Evolutionary conservation across 2,888 invertebrate species (phyloP), one percentile per base, ranked within the genome.

Genomic region (Eupithecia centaureata): DNA sequence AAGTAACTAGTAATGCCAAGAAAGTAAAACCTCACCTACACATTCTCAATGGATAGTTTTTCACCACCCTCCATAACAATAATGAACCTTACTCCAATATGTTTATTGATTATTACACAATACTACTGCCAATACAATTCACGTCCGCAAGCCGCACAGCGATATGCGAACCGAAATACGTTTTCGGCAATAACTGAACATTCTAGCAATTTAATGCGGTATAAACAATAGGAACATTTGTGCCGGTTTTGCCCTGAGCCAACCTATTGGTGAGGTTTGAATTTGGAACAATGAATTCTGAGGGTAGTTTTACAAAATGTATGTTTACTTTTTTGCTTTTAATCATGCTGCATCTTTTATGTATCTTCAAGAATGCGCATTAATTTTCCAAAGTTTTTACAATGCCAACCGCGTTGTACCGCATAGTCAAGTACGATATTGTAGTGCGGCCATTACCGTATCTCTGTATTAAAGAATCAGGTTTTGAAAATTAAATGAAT

Each of bases 151-250:
- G 85, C 87, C 86, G 87, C 87, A 85, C 54, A 84, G 86, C 87
- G 82, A 87, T 87, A 89, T 86, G 84, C 86, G 85, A 83, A 88
- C 88, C 90, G 77, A 86, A 92, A 92, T 91, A 91, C 91, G 89
- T 86, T 92, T 90, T 90, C 86, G 87, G 90, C 91, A 92, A 92
- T 92, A 92, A 91, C 91, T 86, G 85, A 88, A 89, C 91, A 90
- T 92, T 93, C 87, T 87, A 91, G 88, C 92, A 92, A 92, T 93
- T 93, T 91, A 93, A 93, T 93, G 86, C 86, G 79, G 82, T 83
- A 91, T 92, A 92, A 92, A 93, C 92, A 92, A 92, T 92, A 91
- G 89, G 83, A 91, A 91, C 88, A 88, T 87, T 83, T 79, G 86
- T 82, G 79, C 80, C 76, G 80, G 79, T 61, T 58, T 57, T 57